Evolutionary conservation across 1,140 invertebrate species (phyloP), one percentile per base, ranked within the genome.

Genomic region (Scaptomyza montana): DNA sequence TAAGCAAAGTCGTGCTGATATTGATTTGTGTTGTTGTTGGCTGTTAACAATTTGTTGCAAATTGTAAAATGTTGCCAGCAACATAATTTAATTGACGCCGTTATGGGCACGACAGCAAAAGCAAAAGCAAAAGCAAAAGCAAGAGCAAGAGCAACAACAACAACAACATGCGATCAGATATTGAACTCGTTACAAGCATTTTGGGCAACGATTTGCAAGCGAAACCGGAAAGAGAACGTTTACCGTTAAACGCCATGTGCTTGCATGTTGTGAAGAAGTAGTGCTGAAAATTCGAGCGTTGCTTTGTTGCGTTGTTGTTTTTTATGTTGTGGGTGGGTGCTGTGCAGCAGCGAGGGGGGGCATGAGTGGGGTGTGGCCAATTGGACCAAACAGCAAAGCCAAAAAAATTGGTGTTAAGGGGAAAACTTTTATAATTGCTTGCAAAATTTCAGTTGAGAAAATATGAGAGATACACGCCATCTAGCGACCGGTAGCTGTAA

Each of bases 21-120:
- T 85, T 81, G 81, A 78, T 81, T 78, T 87, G 77, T 78, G 75
- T 67, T 63, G 43, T 33, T 30, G 49, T 41, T 63, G 49, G 78
- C 69, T 85, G 82, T 86, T 87, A 86, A 86, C 82, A 86, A 87
- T 87, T 86, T 86, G 82, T 87, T 86, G 82, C 78, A 86, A 86
- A 86, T 86, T 86, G 82, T 86, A 87, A 86, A 86, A 86, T 86
- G 82, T 86, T 78, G 82, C 78, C 68, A 63, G 82, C 82, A 87
- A 87, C 79, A 89, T 87, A 87, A 87, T 89, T 87, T 89, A 87
- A 87, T 87, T 86, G 82, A 86, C 82, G 80, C 82, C 78, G 84
- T 87, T 87, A 78, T 86, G 78, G 82, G 82, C 78, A 78, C 78
- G 81, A 10, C 46, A 54, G 13, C 57, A 69, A 16, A 21, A 21